Evolutionary conservation across 2,113 vertebrate species (phyloP), one percentile per base, ranked within the genome.

Genomic region (Eudyptes chrysolophus): DNA sequence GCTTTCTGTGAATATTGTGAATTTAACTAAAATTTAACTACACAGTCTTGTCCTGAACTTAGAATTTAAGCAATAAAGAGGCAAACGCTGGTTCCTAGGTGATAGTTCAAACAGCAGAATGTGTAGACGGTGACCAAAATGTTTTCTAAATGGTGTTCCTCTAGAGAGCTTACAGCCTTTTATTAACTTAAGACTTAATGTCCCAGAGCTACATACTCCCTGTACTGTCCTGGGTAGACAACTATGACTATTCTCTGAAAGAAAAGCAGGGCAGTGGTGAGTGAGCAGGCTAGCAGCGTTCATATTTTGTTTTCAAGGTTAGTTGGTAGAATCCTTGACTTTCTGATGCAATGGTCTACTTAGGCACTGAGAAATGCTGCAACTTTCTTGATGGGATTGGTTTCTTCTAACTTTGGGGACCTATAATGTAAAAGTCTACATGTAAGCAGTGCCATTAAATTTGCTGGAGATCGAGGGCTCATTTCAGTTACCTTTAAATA

Each of bases 21-120:
- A 51, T 77, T 57, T 87, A 75, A 20, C 14, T 76, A 49, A 6
- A 68, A 40, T n/a, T 61, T 69, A 75, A 69, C 22, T 44, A 70
- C 10, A 42, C 13, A 46, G 7, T 22, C 44, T 30, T 46, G 27
- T 36, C 22, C 36, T 65, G 12, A 72, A 57, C 4, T 38, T 62
- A 51, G 18, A 42, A 38, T 83, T 62, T 64, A 76, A 49, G 5
- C 21, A 55, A 55, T 42, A 24, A 55, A 24, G n/a, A 40, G 20
- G 15, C 14, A 64, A 11, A 16, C 0, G 0, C 7, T 69, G 5
- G 3, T 58, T 77, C 25, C 5, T 16, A n/a, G 16, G 29, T 52
- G 8, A 52, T 4, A 46, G 27, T 52, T 83, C 38, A 58, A 77
- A 52, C 7, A 77, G 42, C 13, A 58, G 16, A 88, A 77, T 51